These are phyloP conservation scores for Peromyscus maniculatus DNA, from an alignment of 2,113 vertebrate genomes.

Conservation along the genomic window DNA sequence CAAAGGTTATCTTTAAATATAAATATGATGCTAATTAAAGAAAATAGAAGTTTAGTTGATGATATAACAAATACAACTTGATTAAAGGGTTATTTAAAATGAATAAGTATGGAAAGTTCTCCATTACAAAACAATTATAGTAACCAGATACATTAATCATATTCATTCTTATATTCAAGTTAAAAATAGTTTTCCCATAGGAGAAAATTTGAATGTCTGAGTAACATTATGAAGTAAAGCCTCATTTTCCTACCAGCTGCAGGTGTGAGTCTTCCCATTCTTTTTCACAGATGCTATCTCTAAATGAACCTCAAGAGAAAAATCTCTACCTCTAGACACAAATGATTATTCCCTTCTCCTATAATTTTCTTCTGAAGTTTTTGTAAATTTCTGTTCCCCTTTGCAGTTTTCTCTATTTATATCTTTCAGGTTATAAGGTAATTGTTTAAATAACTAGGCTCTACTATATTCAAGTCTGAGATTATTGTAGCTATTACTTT, in stretches of 20 bases:
- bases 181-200: slow-evolving; percentile 30
- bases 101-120: slow-evolving; percentile 9
- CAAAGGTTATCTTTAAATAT: background rate
- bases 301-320: background rate
- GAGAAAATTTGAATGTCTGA: background rate
- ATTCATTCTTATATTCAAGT: background rate
- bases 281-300: background rate
- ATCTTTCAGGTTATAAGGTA: background rate
- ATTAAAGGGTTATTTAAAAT: background rate
- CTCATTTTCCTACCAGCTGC: background rate
- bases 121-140: background rate
- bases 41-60: background rate
- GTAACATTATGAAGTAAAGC: background rate
- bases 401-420: background rate
- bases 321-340: background rate
- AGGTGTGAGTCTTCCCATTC: background rate
- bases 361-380: background rate
- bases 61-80: background rate
- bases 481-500: background rate
- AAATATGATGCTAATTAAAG: background rate
- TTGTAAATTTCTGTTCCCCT: background rate
- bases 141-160: slow-evolving; percentile 17
- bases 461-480: background rate
- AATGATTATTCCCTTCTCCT: too few relatives aligned
- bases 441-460: background rate